phyloP scores from a whole-genome alignment of 2,888 invertebrate species.

The Erebia epiphron region DNA sequence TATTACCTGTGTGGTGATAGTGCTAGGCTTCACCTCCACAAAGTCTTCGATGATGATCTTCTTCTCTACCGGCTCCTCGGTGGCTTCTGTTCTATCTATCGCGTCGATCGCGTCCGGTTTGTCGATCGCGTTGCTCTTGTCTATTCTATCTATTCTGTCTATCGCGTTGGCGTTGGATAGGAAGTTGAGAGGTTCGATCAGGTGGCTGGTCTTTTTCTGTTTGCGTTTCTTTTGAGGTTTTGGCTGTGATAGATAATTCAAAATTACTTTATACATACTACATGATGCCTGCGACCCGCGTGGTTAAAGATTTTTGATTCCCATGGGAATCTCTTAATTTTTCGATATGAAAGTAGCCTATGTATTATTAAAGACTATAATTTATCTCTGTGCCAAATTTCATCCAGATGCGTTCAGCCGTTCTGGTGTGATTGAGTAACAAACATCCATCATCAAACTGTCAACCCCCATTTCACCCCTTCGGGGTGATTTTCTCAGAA shows the following conservation, averaged over 20 bases:
- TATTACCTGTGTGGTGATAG: conserved; percentile 22
- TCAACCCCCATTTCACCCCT: too few relatives aligned
- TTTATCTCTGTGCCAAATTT: too few relatives aligned
- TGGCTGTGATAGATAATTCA: conserved; percentile 22
- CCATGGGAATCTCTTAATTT: too few relatives aligned
- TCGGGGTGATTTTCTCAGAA: too few relatives aligned
- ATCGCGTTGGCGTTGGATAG: not conserved
- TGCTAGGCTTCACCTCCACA: conserved; percentile 50
- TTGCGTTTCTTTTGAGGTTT: conserved; percentile 31
- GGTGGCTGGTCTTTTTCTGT: conserved; percentile 26
- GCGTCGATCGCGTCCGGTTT: conserved; percentile 6
- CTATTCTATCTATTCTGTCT: not conserved
- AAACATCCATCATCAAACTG: too few relatives aligned
- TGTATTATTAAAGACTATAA: too few relatives aligned
- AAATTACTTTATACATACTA: too few relatives aligned
- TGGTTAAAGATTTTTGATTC: too few relatives aligned
- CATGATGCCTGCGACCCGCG: too few relatives aligned
- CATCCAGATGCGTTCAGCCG: too few relatives aligned
- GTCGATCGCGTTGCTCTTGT: conserved; percentile 5
- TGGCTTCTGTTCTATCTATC: conserved; percentile 15
- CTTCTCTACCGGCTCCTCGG: conserved; percentile 42
- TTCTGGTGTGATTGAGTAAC: too few relatives aligned
- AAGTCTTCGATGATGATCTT: conserved; percentile 69
- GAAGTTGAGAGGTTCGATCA: conserved; percentile 13
- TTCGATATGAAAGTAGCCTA: too few relatives aligned